Base-by-base conservation (phyloP, 2,113 vertebrate genomes). In the Sceloporus tristichus region DNA sequence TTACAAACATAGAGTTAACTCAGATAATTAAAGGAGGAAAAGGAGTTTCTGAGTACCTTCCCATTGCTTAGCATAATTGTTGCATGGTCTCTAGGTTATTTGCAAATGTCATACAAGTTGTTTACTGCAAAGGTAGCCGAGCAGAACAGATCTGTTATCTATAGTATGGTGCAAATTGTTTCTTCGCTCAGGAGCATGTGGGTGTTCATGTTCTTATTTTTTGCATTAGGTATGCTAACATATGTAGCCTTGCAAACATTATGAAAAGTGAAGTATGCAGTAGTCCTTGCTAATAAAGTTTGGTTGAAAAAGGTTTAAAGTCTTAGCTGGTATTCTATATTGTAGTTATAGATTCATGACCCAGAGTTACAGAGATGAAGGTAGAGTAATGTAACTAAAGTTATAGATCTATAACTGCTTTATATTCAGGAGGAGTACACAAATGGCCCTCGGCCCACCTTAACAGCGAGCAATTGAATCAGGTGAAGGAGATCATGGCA, bases 221-320 rank as follows among this genome's bases (percentile, higher is more conserved):
- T 27, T 70, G 25, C 16, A 68, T 4, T 48, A 85, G 74, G 6
- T 82, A 83, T 34, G 9, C 87, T 19, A 18, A 78, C 25, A 80
- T 13, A 73, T 92, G 54, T 84, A 85, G 80, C 74, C 27, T 90
- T 40, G 89, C 75, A 27, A 88, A 74, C 18, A 73, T 14, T 79
- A 79, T 82, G 34, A 53, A 81, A 34, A 87, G 42, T 2, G 66
- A 2, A 79, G 40, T 5, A 77, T 7, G 18, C 78, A 86, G n/a
- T 87, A n/a, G 38, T 73, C 59, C 2, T 71, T 87, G 11, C 77
- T 86, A 82, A 85, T 18, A 29, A 90, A 88, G 29, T 71, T 62
- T 53, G 11, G 40, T 25, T 16, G 56, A 38, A 80, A 62, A 29
- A 38, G 59, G 9, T 38, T 34, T 34, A 21, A 80, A 80, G 4